A percentile compares a stretch with the other conserved stretches of the same genome.
These are phyloP conservation scores for Zosterops hypoxanthus DNA, from an alignment of 2,113 vertebrate genomes.

Conservation along the genomic window DNA sequence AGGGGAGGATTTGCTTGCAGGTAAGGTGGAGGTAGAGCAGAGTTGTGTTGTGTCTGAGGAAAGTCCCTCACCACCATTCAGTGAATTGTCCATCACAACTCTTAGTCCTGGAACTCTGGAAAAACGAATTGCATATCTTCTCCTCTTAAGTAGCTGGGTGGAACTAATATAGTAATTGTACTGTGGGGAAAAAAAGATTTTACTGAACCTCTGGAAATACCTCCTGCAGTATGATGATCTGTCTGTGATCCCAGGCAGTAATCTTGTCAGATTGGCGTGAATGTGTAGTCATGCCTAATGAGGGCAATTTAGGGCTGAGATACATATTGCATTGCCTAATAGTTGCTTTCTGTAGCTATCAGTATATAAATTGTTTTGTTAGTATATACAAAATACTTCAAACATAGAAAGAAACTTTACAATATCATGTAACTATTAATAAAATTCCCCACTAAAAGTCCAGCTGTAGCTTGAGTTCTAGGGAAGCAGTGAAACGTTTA, in stretches of 20 bases:
- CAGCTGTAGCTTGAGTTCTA: not conserved
- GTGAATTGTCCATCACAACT: not conserved
- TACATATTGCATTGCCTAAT: not conserved
- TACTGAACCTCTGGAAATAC: not conserved
- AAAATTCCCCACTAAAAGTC: not conserved
- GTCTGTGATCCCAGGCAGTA: not conserved
- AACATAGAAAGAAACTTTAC: not conserved
- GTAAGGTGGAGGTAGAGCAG: not conserved
- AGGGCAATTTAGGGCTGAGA: not conserved
- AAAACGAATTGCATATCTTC: not conserved
- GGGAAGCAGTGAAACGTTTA: not conserved
- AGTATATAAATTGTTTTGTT: not conserved
- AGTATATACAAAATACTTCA: not conserved
- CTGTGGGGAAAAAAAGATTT: not conserved
- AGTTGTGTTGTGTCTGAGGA: fast-evolving
- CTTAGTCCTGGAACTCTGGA: not conserved
- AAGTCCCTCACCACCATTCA: not conserved
- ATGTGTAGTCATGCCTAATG: not conserved
- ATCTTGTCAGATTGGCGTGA: not conserved
- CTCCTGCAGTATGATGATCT: not conserved
- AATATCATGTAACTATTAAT: not conserved
- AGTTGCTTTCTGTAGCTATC: not conserved
- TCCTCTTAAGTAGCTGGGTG: not conserved
- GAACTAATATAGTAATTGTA: not conserved
- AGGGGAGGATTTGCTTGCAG: not conserved